These are phyloP conservation scores for Heteromurus nitidus DNA, from an alignment of 2,888 invertebrate species.

Conservation along the genomic window DNA sequence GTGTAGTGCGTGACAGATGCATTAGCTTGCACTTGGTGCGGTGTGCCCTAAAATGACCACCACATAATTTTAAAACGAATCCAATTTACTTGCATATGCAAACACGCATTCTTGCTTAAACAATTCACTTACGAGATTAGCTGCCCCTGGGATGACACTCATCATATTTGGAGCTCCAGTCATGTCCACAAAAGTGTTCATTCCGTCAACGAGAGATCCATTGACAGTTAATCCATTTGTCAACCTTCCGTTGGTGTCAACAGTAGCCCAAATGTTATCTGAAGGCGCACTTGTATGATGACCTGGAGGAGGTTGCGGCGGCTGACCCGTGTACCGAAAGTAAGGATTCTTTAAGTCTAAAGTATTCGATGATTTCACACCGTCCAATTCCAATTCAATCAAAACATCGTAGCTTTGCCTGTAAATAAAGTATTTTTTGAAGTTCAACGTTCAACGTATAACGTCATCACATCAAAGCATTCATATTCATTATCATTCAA, in stretches of 20 bases:
- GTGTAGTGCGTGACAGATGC: slow-evolving; percentile 70
- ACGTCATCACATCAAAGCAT: not conserved
- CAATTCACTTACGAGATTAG: slow-evolving; percentile 64
- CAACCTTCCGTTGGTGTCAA: slow-evolving; percentile 63
- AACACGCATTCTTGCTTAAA: too few relatives aligned
- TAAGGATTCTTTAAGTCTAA: slow-evolving; percentile 98
- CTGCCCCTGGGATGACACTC: slow-evolving; percentile 65
- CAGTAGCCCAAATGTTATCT: slow-evolving; percentile 78
- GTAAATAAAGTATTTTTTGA: slow-evolving; percentile 74
- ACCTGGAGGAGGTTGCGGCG: slow-evolving; percentile 80
- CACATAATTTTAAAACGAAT: not conserved
- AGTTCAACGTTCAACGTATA: not conserved
- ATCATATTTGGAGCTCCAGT: slow-evolving; percentile 66
- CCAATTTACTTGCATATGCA: too few relatives aligned
- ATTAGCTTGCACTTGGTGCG: slow-evolving; percentile 68
- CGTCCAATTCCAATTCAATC: slow-evolving; percentile 93
- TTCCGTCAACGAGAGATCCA: slow-evolving; percentile 71
- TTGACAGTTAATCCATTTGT: slow-evolving; percentile 70
- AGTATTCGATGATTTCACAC: slow-evolving; percentile 89
- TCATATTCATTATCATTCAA: not conserved
- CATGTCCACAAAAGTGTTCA: slow-evolving; percentile 69
- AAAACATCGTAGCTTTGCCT: slow-evolving; percentile 99
- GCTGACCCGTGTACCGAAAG: slow-evolving; percentile 85
- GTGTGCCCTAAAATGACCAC: slow-evolving; percentile 47
- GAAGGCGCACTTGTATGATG: slow-evolving; percentile 93